These are phyloP conservation scores for Sipha maydis DNA, from an alignment of 2,888 invertebrate genomes.

Conservation along the genomic window DNA sequence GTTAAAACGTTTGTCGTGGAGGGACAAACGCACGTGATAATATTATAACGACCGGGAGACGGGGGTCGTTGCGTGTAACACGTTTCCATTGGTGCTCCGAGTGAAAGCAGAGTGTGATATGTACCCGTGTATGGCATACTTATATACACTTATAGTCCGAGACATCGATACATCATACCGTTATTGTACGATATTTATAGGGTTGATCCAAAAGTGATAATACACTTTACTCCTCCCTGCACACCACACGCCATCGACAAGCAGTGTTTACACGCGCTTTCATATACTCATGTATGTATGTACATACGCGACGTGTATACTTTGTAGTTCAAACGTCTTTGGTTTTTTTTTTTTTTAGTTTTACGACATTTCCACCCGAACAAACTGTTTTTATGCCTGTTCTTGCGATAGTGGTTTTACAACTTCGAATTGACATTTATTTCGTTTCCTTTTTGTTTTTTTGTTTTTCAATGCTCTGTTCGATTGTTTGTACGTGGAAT, in stretches of 20 bases:
- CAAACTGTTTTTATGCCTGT: not conserved
- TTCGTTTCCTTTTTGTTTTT: not conserved
- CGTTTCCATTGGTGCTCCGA: not conserved
- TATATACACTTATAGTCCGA: too few relatives aligned
- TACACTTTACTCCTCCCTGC: too few relatives aligned
- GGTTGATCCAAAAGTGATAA: too few relatives aligned
- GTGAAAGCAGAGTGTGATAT: not conserved
- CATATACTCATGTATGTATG: too few relatives aligned
- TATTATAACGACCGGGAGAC: not conserved
- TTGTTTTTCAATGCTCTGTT: not conserved
- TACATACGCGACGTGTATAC: too few relatives aligned
- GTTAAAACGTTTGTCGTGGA: slow-evolving; percentile 26
- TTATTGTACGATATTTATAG: too few relatives aligned
- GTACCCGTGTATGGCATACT: too few relatives aligned
- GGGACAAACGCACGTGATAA: not conserved
- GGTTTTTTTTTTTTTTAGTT: too few relatives aligned
- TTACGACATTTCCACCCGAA: not conserved
- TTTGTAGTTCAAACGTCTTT: too few relatives aligned
- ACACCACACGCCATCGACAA: too few relatives aligned
- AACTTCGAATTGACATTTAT: not conserved
- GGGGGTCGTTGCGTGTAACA: not conserved
- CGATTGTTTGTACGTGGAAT: not conserved
- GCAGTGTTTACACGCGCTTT: too few relatives aligned
- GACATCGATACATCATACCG: too few relatives aligned
- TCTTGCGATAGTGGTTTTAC: not conserved